Evolutionary conservation across 2,113 vertebrate genomes (phyloP).

Genomic region (Climacteris rufus): DNA sequence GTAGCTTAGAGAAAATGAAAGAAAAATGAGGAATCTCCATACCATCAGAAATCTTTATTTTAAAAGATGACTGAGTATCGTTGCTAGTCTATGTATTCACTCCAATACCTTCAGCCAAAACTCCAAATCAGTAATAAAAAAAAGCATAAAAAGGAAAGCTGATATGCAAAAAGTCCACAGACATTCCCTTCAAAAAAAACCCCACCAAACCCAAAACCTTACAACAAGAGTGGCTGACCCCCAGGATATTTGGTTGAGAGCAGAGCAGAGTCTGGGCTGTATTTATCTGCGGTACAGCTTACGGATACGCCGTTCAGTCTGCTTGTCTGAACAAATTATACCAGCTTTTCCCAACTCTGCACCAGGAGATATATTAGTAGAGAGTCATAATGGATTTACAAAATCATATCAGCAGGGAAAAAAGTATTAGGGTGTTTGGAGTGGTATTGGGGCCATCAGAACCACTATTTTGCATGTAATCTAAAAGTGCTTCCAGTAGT

Average conservation of each 20-base stretch:
- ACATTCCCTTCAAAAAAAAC: background rate
- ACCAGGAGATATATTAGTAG: background rate
- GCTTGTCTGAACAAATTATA: background rate
- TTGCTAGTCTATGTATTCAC: background rate
- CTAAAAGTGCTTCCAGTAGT: background rate
- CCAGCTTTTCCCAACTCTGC: background rate
- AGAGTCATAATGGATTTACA: background rate
- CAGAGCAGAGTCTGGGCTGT: background rate
- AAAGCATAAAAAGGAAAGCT: background rate
- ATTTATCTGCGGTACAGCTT: background rate
- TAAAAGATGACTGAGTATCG: background rate
- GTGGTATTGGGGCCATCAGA: background rate
- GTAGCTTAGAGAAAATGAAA: background rate
- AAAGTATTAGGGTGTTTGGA: background rate
- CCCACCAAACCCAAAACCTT: background rate
- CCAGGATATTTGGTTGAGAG: background rate
- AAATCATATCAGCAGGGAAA: background rate
- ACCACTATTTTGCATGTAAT: background rate
- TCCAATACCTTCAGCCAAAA: background rate
- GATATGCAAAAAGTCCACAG: background rate
- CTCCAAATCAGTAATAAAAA: background rate
- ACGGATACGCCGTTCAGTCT: fast-evolving
- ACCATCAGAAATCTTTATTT: background rate
- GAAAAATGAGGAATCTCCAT: background rate
- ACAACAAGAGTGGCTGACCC: background rate